These are phyloP conservation scores for Xiphydria camelus DNA, from an alignment of 2,888 invertebrate genomes.

Conservation along the genomic window DNA sequence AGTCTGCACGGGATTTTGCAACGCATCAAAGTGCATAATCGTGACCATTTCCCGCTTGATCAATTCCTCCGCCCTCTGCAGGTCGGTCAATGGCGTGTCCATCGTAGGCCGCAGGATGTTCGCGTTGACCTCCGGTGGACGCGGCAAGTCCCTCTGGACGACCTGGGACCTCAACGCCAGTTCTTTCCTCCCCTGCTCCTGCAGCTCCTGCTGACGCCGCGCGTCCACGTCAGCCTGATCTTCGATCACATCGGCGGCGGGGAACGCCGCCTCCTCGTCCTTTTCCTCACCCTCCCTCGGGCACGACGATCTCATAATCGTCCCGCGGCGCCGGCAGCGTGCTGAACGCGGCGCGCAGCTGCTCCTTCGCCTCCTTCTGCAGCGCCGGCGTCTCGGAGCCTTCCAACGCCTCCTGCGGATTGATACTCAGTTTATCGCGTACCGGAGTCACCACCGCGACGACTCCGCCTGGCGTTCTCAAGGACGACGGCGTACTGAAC, in stretches of 20 bases:
- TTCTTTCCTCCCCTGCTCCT: constrained; percentile 69
- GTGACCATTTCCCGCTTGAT: constrained; percentile 96
- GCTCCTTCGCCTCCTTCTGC: constrained; percentile 74
- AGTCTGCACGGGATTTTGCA: constrained; percentile 71
- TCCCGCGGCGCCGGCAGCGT: constrained; percentile 89
- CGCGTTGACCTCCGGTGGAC: constrained; percentile 84
- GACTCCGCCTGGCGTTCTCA: constrained; percentile 61
- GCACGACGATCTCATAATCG: constrained; percentile 98
- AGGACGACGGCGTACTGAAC: constrained; percentile 63
- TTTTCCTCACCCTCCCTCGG: constrained; percentile 76
- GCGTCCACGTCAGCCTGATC: constrained; percentile 89
- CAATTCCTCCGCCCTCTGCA: constrained; percentile 93
- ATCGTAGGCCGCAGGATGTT: constrained; percentile 77
- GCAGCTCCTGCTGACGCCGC: constrained; percentile 68
- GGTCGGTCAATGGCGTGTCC: constrained; percentile 77
- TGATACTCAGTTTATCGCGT: constrained; percentile 93
- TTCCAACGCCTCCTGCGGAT: constrained; percentile 80
- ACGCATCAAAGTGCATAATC: constrained; percentile 89
- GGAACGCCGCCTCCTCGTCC: constrained; percentile 55
- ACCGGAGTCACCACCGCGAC: constrained; percentile 70
- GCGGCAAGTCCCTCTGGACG: constrained; percentile 82
- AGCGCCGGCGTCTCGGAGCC: constrained; percentile 73
- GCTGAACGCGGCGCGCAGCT: constrained; percentile 77
- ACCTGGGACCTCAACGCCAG: constrained; percentile 80
- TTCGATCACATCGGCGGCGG: constrained; percentile 61